Evolutionary conservation across 2,888 invertebrate genomes (phyloP), one percentile per base, ranked within the genome.

Genomic region (Mimachlamys varia): DNA sequence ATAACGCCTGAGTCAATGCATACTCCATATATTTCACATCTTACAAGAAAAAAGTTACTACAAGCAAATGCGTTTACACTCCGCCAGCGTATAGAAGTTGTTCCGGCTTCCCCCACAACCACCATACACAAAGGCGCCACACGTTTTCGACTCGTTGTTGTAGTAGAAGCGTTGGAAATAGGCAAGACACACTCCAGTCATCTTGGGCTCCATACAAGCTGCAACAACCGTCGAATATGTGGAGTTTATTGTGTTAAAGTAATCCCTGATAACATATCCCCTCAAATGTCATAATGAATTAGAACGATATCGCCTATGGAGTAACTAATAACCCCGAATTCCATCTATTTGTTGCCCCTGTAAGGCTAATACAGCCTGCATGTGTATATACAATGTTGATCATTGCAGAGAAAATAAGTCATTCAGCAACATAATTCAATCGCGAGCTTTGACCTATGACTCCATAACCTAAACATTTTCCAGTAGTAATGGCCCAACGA

Each of bases 41-140:
- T 22, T 19, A 22, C 58, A 58, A 1, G 19, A 58, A n/a, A 22
- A 58, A 58, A 58, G 58, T 58, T 0, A n/a, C 19, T 58, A 58
- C 22, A 58, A 58, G 89, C 91, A 91, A 27, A 53, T 62, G 38
- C n/a, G 44, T 38, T 89, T 33, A 53, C 91, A 91, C 44, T 90
- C 89, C 7, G 33, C 22, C 13, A 87, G n/a, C 7, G 50, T 58
- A 13, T 22, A 62, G 22, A 89, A 91, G 37, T 90, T 91, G 62
- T 91, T 91, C 22, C 19, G 87, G 76, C 90, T 91, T 53, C 91
- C 91, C 7, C 38, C 55, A 89, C 89, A 91, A 10, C 76, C 76
- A 1, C 76, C 76, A 76, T 76, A 76, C 33, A 76, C 33, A 76
- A 76, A 76, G 12, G 27, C 33, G 19, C 10, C 27, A 76, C 76